A percentile compares a stretch with the other conserved stretches of the same genome.
These are phyloP conservation scores for Bradysia coprophila DNA, from an alignment of 1,140 invertebrate genomes.

Conservation along the genomic window DNA sequence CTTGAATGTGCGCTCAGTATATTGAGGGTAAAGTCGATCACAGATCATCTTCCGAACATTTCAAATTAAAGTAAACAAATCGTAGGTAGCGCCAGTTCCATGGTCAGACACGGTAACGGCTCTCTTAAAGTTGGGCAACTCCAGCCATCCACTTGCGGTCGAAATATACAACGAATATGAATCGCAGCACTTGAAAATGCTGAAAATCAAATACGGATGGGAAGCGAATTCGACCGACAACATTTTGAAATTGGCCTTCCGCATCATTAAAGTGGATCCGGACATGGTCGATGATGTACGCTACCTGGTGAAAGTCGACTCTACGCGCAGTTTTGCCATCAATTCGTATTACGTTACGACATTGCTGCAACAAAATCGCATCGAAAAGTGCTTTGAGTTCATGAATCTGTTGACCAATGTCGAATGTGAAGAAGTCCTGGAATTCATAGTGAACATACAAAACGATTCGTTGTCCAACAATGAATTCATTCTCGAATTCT, in stretches of 20 bases:
- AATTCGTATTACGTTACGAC: constrained; percentile 20
- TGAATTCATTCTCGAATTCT: neutral
- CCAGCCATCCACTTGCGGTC: constrained; percentile 16
- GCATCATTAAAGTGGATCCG: constrained; percentile 18
- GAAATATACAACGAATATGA: constrained; percentile 20
- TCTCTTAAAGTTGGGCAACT: constrained; percentile 14
- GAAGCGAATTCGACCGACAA: constrained; percentile 14
- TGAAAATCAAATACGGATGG: constrained; percentile 23
- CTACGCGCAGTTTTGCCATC: constrained; percentile 10
- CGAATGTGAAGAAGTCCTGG: constrained; percentile 7
- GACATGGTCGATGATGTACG: constrained; percentile 20
- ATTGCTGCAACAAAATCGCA: constrained; percentile 14
- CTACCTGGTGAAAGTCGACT: constrained; percentile 13
- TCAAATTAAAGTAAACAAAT: too few relatives aligned
- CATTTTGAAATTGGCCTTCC: constrained; percentile 15
- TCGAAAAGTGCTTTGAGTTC: constrained; percentile 15
- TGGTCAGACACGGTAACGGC: constrained; percentile 15
- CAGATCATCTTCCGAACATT: too few relatives aligned
- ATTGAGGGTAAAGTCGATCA: constrained; percentile 13
- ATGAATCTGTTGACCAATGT: constrained; percentile 10
- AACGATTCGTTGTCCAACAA: neutral
- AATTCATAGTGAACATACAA: constrained; percentile 12
- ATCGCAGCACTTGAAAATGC: constrained; percentile 20
- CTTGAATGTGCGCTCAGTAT: constrained; percentile 16
- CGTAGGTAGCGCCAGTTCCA: constrained; percentile 13